A percentile compares a stretch with the other conserved stretches of the same genome.
phyloP scores from a whole-genome alignment of 2,888 invertebrate genomes.

The Timema cristinae region DNA sequence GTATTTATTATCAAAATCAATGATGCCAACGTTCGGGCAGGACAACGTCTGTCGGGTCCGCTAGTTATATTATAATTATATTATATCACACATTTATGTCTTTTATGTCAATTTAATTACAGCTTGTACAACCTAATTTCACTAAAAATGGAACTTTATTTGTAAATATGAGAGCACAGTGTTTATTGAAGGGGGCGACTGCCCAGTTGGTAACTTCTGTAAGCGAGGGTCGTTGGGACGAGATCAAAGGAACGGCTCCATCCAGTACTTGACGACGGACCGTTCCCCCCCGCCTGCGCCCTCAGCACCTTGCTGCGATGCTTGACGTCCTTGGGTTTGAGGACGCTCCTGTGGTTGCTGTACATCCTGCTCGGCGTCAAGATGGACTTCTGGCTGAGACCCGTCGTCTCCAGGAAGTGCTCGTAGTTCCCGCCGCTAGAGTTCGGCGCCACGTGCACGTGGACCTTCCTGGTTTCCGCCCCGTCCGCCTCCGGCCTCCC shows the following conservation, averaged over 20 bases:
- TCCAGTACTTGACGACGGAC: conserved; percentile 45
- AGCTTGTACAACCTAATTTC: too few relatives aligned
- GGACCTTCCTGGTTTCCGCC: conserved; percentile 44
- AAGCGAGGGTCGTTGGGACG: conserved; percentile 24
- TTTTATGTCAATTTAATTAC: too few relatives aligned
- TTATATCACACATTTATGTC: too few relatives aligned
- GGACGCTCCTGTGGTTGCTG: conserved; percentile 70
- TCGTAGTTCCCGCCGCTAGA: conserved; percentile 52
- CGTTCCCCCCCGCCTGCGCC: conserved; percentile 44
- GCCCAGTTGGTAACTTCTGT: too few relatives aligned
- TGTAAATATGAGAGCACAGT: too few relatives aligned
- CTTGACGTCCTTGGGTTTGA: conserved; percentile 75
- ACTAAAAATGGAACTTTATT: too few relatives aligned
- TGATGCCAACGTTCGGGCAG: too few relatives aligned
- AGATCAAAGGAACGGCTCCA: conserved; percentile 44
- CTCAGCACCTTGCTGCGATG: conserved; percentile 64
- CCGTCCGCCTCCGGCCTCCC: conserved; percentile 31
- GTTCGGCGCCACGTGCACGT: conserved; percentile 39
- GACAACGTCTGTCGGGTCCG: too few relatives aligned
- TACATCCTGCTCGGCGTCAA: conserved; percentile 63
- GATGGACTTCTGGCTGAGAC: conserved; percentile 74
- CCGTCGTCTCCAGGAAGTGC: conserved; percentile 73
- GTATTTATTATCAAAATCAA: too few relatives aligned
- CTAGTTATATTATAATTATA: too few relatives aligned
- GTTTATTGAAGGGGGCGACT: too few relatives aligned